Evolutionary conservation across 2,888 invertebrate genomes (phyloP), one percentile per base, ranked within the genome.

Genomic region (Drosophila longiperda): DNA sequence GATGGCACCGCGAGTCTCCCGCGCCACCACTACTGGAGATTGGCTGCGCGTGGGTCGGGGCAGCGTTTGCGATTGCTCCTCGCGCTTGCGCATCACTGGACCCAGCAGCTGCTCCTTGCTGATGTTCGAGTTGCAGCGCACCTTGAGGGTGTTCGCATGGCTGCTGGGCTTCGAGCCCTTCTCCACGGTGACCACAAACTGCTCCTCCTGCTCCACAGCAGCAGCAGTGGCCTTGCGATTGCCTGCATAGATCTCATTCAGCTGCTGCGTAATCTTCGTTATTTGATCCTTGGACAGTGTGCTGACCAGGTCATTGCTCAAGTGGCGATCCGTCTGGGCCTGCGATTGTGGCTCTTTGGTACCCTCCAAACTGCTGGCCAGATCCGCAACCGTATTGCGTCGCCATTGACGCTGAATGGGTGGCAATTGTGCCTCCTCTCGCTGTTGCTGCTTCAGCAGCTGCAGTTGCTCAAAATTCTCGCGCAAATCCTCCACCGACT

Each of bases 261-360:
- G 92, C 91, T 97, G 97, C 81, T 95, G 95, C 91, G 97, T 97
- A 49, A 97, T 93, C 33, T 96, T 96, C 83, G 95, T 95, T 0
- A 97, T 96, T 93, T 97, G 97, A 76, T 97, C 97, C 93, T 96
- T 95, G 1, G 97, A 97, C 50, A 97, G 93, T 84, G 97, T 97
- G 89, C 97, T 97, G 95, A 97, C 97, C 61, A 97, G 94, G 68
- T 96, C 95, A 87, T 95, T 96, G 9, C 97, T 97, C 15, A 97
- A 94, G 11, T 96, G 96, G 90, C 94, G 90, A 91, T 94, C 85
- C 79, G 93, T 94, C 4, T 82, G 63, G 23, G 52, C n/a, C 1
- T 29, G 38, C 17, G 12, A 63, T 1, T 67, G 63, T 6, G 49
- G 82, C 32, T 94, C 94, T 68, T 94, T 95, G 32, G 8, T 23